Percentiles rank a stretch among this genome's conserved stretches.
Evolutionary conservation across 2,888 invertebrate species (phyloP).

Genomic region (Polylopha cassiicola): DNA sequence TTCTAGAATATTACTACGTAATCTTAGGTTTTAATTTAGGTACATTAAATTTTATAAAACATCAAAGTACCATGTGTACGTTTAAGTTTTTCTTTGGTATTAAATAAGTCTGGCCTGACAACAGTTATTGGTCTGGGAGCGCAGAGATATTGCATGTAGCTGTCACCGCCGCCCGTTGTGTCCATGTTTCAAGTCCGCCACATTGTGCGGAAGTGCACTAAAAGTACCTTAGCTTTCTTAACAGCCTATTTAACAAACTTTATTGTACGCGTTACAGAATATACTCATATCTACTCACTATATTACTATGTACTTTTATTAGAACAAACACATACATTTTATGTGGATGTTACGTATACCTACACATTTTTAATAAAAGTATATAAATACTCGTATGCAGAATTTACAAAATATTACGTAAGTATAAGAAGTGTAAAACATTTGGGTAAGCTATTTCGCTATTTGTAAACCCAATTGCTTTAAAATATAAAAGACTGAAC

Average conservation of each 20-base stretch:
- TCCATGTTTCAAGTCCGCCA: constrained; percentile 11
- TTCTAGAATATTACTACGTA: too few species aligned
- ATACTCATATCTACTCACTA: constrained; percentile 9
- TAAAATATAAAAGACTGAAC: not conserved
- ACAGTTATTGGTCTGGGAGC: constrained; percentile 61
- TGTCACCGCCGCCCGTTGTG: constrained; percentile 50
- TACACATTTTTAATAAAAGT: too few species aligned
- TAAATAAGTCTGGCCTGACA: constrained; percentile 38
- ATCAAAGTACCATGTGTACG: too few species aligned
- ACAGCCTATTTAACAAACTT: constrained; percentile 18
- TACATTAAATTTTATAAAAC: too few species aligned
- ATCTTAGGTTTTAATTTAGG: too few species aligned
- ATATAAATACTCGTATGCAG: too few species aligned
- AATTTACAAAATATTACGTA: too few species aligned
- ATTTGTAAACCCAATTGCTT: not conserved
- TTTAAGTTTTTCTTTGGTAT: too few species aligned
- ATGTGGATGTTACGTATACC: too few species aligned
- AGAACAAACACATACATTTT: not conserved
- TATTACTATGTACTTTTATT: constrained; percentile 3
- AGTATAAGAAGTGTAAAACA: too few species aligned
- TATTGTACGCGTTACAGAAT: constrained; percentile 15
- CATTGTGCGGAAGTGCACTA: constrained; percentile 9
- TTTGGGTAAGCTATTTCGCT: too few species aligned
- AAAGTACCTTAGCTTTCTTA: constrained; percentile 8
- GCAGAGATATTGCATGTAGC: constrained; percentile 69